Evolutionary conservation across 2,888 invertebrate species (phyloP).

Genomic region (Blera fallax): DNA sequence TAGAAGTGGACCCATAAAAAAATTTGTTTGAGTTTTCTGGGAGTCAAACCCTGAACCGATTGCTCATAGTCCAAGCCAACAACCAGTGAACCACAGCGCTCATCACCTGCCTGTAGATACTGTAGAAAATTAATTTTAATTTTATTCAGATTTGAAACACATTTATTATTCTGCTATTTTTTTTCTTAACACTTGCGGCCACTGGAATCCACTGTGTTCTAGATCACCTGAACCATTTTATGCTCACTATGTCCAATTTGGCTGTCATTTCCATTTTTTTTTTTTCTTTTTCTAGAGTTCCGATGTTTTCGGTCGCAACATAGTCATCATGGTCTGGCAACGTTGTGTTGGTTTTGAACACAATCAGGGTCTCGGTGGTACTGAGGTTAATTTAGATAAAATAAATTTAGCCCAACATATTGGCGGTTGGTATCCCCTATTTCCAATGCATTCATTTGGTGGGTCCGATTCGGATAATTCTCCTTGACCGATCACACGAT

Average conservation of each 20-base stretch:
- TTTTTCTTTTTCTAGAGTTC: constrained; percentile 83
- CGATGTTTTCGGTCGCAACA: constrained; percentile 89
- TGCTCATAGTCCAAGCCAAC: no score
- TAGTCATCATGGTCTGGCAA: constrained; percentile 96
- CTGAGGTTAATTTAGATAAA: constrained; percentile 92
- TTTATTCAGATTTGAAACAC: no score
- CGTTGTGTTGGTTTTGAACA: constrained; percentile 94
- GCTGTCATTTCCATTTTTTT: neutral
- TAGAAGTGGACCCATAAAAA: no score
- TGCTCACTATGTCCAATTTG: neutral
- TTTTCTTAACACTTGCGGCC: no score
- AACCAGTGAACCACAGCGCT: no score
- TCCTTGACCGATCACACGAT: constrained; percentile 81
- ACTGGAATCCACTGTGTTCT: no score
- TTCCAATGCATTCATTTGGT: constrained; percentile 92
- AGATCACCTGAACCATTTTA: neutral
- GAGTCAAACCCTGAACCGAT: no score
- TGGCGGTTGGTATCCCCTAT: constrained; percentile 95
- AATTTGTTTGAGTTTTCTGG: no score
- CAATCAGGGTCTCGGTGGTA: constrained; percentile 91
- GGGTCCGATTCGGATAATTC: constrained; percentile 84
- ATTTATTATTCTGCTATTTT: no score
- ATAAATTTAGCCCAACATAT: constrained; percentile 89
- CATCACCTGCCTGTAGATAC: no score
- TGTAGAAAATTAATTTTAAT: no score